These are phyloP conservation scores for Timema podura DNA, from an alignment of 2,888 invertebrate genomes.

Conservation along the genomic window DNA sequence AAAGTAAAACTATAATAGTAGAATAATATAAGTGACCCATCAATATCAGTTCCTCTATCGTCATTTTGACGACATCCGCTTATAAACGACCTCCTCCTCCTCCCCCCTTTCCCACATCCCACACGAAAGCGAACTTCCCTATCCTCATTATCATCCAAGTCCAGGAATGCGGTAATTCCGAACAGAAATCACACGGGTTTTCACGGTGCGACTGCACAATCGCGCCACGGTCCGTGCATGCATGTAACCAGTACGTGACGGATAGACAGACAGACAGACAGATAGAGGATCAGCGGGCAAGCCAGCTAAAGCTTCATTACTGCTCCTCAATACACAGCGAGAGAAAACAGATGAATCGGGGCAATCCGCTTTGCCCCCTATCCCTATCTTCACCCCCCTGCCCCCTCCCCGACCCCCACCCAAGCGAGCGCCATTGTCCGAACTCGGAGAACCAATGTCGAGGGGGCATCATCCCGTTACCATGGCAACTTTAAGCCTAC, in stretches of 20 bases:
- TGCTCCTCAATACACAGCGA: conserved; percentile 20
- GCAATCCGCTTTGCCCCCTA: conserved; percentile 28
- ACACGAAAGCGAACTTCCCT: neutral
- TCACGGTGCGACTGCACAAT: neutral
- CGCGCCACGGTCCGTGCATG: neutral
- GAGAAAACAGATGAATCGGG: conserved; percentile 26
- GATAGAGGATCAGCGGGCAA: neutral
- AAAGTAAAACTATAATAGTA: too few species aligned
- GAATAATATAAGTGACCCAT: too few species aligned
- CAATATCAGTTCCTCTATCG: too few species aligned
- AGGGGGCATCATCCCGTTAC: neutral
- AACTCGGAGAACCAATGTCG: neutral
- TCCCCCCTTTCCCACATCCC: too few species aligned
- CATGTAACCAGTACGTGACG: neutral
- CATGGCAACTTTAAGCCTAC: neutral
- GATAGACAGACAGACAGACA: neutral
- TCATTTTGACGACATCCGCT: too few species aligned
- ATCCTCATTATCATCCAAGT: neutral
- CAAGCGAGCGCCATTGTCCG: too few species aligned
- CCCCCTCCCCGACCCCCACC: too few species aligned
- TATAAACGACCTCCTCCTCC: too few species aligned
- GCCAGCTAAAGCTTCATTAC: conserved; percentile 20
- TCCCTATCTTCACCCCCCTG: too few species aligned
- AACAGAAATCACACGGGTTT: neutral
- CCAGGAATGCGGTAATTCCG: neutral